phyloP scores from a whole-genome alignment of 2,888 invertebrate species.

The Lysandra bellargus region DNA sequence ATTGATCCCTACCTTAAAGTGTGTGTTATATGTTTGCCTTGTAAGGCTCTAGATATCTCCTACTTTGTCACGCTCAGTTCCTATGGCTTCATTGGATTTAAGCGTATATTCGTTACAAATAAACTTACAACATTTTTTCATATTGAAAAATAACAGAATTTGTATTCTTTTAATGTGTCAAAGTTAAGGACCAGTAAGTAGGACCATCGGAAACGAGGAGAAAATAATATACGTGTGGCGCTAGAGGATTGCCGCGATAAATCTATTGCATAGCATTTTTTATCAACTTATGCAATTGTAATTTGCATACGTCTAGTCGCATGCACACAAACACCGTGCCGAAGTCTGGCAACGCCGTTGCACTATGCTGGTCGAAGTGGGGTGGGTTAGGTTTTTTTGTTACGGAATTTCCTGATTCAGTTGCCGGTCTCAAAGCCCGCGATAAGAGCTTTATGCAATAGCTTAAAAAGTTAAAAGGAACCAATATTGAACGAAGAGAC shows the following conservation, averaged over 20 bases:
- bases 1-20: no score
- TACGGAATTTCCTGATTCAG: no score
- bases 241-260: no score
- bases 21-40: not conserved
- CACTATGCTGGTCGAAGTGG: no score
- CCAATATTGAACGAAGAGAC: not conserved
- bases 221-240: not conserved
- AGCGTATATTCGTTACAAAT: not conserved
- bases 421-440: no score
- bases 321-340: no score
- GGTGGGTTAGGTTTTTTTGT: no score
- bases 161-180: not conserved
- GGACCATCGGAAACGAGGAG: not conserved
- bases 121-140: not conserved
- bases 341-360: no score
- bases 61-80: conserved; percentile 7
- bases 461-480: not conserved
- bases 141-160: not conserved
- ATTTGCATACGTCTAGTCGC: no score
- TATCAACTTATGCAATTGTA: no score
- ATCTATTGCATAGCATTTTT: no score
- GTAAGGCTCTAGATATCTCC: not conserved
- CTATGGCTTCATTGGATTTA: conserved; percentile 17
- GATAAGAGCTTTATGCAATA: no score
- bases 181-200: not conserved